These are phyloP conservation scores for Crambe crambe DNA, from an alignment of 37 sponge, comb jelly and placozoan genomes.

Conservation along the genomic window DNA sequence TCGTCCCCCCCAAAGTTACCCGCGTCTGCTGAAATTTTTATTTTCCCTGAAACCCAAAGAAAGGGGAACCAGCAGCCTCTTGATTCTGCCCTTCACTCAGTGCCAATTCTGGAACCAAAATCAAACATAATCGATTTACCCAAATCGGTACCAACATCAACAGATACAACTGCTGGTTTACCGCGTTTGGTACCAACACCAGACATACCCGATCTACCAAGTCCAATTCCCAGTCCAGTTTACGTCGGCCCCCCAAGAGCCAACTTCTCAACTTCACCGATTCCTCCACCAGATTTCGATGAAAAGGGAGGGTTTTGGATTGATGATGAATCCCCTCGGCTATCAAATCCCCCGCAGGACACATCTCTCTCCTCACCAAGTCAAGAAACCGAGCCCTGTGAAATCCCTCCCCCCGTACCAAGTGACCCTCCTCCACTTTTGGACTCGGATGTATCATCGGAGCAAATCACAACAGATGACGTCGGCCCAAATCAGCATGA, in stretches of 20 bases:
- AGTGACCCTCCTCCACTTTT: conserved; percentile 35
- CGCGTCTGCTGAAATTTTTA: neutral
- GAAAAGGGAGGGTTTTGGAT: conserved; percentile 1
- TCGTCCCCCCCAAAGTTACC: conserved; percentile 14
- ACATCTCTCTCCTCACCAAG: neutral
- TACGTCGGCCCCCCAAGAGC: neutral
- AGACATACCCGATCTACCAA: conserved; percentile 1
- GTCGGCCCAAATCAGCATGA: neutral
- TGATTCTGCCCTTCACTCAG: neutral
- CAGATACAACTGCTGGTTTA: too few species aligned
- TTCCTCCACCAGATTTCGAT: conserved; percentile 13
- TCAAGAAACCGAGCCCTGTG: conserved; percentile 9
- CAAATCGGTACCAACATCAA: neutral
- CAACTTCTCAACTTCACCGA: neutral
- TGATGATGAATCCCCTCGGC: neutral
- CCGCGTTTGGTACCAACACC: neutral
- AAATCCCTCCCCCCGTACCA: conserved; percentile 28
- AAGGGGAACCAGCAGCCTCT: neutral
- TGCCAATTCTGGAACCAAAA: neutral
- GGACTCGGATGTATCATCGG: conserved; percentile 9
- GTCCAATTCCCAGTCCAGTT: conserved; percentile 34
- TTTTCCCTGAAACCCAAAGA: neutral
- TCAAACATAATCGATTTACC: too few species aligned
- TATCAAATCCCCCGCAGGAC: neutral
- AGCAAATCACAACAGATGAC: neutral